Base-by-base conservation (phyloP, 2,888 invertebrate genomes). In the Hirtodrosophila confusa region DNA sequence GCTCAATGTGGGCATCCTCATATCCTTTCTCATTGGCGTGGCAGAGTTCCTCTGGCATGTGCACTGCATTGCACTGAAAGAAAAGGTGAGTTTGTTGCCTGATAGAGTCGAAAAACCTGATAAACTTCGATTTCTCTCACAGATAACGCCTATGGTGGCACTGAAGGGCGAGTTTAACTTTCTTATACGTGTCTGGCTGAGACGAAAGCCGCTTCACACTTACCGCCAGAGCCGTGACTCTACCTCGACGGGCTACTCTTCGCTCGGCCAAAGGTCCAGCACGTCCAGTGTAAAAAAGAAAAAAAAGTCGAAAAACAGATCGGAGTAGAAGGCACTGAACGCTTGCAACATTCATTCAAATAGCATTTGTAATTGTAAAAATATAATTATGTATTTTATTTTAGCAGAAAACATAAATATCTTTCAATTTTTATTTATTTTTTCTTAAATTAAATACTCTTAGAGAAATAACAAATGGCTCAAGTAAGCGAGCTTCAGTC, bases 21-120 rank as follows among this genome's bases (percentile, higher is more conserved):
- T 95, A 10, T 95, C 97, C 0, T 91, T 95, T 27, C 54, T 95
- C 4, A 94, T 97, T 24, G 96, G 97, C 6, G 91, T 97, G 10
- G 92, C 94, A 40, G 98, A 98, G 90, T 97, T 98, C 89, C 90
- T 97, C n/a, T 94, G 97, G 94, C 96, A 97, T 89, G 94, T 96
- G 3, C 93, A 95, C 69, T 94, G 95, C 89, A 94, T 96, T 43
- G 94, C 96, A 10, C 94, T 95, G 0, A 94, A 94, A 66, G 95
- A 96, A 89, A 94, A 94, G 92, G 97, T 96, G 89, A 58, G 39
- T 10, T 11, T 31, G 0, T 11, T 36, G 4, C 27, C 6, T 27
- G 27, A 27, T 27, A 6, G 27, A 27, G 31, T 50, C 11, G 17
- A 4, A 0, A 7, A 17, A 29, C 5, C 27, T 11, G 17, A n/a